Evolutionary conservation across 2,888 invertebrate genomes (phyloP).

Genomic region (Ophioninae sp.): DNA sequence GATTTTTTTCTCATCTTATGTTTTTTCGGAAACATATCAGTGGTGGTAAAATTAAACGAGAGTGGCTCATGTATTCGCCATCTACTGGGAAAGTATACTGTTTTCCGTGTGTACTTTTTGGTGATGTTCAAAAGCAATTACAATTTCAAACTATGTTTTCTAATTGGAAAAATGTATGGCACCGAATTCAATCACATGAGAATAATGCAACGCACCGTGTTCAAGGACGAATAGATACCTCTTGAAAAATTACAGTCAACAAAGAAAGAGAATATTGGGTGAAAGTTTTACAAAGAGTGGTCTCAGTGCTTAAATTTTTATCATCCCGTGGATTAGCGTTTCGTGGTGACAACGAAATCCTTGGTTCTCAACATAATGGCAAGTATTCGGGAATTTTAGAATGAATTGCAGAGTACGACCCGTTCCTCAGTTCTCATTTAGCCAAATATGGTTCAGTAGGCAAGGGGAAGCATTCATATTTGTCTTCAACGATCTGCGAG

Average conservation of each 20-base stretch:
- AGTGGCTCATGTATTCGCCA: conserved; percentile 28
- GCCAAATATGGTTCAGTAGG: conserved; percentile 63
- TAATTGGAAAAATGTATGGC: conserved; percentile 14
- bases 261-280: conserved; percentile 9
- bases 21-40: conserved; percentile 21
- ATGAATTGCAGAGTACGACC: conserved; percentile 69
- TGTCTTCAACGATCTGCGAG: conserved; percentile 65
- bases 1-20: neutral
- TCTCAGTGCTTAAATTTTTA: neutral
- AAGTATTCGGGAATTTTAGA: conserved; percentile 70
- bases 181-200: neutral
- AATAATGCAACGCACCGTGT: neutral
- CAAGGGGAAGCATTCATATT: conserved; percentile 68
- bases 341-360: conserved; percentile 51
- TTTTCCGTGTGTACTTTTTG: conserved; percentile 12
- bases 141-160: neutral
- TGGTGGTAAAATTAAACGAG: conserved; percentile 12
- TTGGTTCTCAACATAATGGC: conserved; percentile 69
- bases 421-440: conserved; percentile 67
- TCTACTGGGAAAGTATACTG: conserved; percentile 11
- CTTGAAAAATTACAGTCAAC: neutral
- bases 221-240: conserved; percentile 4
- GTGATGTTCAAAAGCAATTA: neutral
- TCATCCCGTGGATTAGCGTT: neutral
- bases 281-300: conserved; percentile 6